Evolutionary conservation across 2,888 invertebrate genomes (phyloP).

Genomic region (Leptinotarsa peninsularis): DNA sequence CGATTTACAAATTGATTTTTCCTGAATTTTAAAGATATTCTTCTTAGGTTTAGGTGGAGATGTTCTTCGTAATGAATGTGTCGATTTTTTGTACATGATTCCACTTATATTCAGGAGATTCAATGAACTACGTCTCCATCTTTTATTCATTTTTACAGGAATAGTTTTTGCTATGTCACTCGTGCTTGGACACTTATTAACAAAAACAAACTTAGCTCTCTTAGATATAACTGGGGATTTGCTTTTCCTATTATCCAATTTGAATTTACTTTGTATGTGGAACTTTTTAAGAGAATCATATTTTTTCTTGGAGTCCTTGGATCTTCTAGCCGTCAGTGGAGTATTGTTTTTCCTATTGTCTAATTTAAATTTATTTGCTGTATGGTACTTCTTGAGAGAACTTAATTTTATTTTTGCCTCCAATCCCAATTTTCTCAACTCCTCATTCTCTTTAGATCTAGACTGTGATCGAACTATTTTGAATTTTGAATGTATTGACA

Average conservation of each 20-base stretch:
- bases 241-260: constrained; percentile 48
- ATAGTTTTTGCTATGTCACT: constrained; percentile 49
- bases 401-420: constrained; percentile 23
- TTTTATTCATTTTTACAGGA: constrained; percentile 36
- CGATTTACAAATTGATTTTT: constrained; percentile 32
- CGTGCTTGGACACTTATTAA: constrained; percentile 52
- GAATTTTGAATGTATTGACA: constrained; percentile 56
- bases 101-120: constrained; percentile 58
- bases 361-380: constrained; percentile 46
- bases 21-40: constrained; percentile 19
- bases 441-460: constrained; percentile 2
- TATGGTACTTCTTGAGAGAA: constrained; percentile 14
- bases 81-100: constrained; percentile 57
- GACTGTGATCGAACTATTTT: constrained; percentile 50
- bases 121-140: constrained; percentile 25
- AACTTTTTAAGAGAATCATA: constrained; percentile 12
- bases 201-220: constrained; percentile 52
- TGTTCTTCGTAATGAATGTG: constrained; percentile 52
- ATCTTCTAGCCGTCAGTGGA: constrained; percentile 39
- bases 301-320: constrained; percentile 34
- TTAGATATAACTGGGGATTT: constrained; percentile 31
- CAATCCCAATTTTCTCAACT: neutral
- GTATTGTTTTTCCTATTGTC: constrained; percentile 46
- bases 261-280: constrained; percentile 42
- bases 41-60: constrained; percentile 24